These are phyloP conservation scores for Cryptus viduatorius DNA, from an alignment of 2,888 invertebrate genomes.

Conservation along the genomic window DNA sequence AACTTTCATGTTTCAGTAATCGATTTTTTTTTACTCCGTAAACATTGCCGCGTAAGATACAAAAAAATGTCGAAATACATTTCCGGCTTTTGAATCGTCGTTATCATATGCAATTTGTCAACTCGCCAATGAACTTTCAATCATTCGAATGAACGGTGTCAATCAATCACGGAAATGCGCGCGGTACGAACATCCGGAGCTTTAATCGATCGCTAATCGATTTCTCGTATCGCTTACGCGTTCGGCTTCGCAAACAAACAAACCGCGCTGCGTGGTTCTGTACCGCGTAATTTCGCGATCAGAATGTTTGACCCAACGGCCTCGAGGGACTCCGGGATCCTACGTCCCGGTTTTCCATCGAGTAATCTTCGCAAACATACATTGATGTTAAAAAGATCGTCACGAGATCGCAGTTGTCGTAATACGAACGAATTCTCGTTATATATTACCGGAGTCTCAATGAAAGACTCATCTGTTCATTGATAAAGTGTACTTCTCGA, in stretches of 20 bases:
- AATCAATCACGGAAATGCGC: constrained; percentile 14
- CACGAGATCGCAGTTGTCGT: constrained; percentile 12
- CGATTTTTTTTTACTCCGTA: no score
- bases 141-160: background rate
- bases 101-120: background rate
- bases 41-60: background rate
- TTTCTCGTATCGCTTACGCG: constrained; percentile 45
- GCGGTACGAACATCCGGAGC: constrained; percentile 18
- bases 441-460: background rate
- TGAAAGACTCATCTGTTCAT: constrained; percentile 39
- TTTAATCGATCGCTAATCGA: constrained; percentile 50
- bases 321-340: background rate
- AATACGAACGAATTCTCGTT: constrained; percentile 24
- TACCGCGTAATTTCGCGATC: background rate
- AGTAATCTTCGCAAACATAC: background rate
- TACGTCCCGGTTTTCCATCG: constrained; percentile 4
- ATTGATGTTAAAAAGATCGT: background rate
- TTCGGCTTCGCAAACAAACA: constrained; percentile 8
- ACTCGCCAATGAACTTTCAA: constrained; percentile 7
- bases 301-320: background rate
- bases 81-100: background rate
- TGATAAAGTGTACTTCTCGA: background rate
- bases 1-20: no score
- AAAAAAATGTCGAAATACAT: background rate
- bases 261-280: background rate